A percentile compares a stretch with the other conserved stretches of the same genome.
phyloP scores from a whole-genome alignment of 2,113 vertebrate species.

The Alectura lathami region DNA sequence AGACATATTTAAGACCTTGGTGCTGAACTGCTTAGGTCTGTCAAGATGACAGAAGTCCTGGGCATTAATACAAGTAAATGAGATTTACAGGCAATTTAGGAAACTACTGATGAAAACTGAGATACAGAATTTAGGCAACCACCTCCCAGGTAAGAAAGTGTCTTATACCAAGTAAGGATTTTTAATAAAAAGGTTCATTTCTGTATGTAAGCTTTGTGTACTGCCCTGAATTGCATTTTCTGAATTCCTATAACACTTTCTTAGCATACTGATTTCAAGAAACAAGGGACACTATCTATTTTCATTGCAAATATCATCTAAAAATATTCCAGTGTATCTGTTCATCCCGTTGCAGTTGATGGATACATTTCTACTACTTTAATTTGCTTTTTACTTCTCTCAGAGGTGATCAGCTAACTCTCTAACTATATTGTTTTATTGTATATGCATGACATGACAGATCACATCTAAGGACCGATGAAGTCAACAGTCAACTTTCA shows the following conservation, averaged over 20 bases:
- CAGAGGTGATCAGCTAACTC: neutral
- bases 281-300: neutral
- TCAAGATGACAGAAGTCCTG: neutral
- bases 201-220: neutral
- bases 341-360: neutral
- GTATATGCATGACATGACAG: neutral
- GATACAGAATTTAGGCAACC: neutral
- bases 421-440: neutral
- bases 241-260: neutral
- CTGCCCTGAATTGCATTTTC: neutral
- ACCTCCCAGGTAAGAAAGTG: neutral
- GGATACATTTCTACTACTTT: neutral
- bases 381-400: neutral
- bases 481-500: neutral
- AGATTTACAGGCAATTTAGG: neutral
- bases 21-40: neutral
- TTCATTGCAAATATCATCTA: neutral
- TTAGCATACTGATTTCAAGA: neutral
- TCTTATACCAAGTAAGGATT: neutral
- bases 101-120: neutral
- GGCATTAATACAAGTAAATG: neutral
- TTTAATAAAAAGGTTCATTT: neutral
- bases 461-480: neutral
- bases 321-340: neutral
- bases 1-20: neutral